These are phyloP conservation scores for Agrenia bidenticulata DNA, from an alignment of 2,888 invertebrate genomes.

Conservation along the genomic window DNA sequence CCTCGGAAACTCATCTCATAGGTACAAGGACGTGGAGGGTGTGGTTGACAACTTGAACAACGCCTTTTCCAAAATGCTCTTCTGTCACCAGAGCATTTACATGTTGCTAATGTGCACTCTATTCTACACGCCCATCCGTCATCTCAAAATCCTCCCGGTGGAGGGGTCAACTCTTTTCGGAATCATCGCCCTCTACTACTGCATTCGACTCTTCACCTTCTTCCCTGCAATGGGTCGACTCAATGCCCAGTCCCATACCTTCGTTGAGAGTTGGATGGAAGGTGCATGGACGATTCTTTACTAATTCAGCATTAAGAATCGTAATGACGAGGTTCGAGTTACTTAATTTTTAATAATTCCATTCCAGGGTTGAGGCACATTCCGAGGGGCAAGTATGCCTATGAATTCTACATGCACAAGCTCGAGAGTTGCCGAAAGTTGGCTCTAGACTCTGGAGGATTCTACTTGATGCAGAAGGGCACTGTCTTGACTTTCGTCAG, in stretches of 20 bases:
- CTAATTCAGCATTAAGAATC: too few relatives aligned
- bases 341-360: constrained; percentile 3
- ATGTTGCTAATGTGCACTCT: constrained; percentile 51
- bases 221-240: constrained; percentile 49
- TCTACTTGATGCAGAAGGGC: constrained; percentile 51
- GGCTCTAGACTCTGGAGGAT: constrained; percentile 49
- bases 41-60: constrained; percentile 50
- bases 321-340: too few relatives aligned
- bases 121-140: constrained; percentile 53
- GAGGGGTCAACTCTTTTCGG: constrained; percentile 43
- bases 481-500: constrained; percentile 50
- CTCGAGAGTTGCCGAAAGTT: constrained; percentile 49
- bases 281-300: too few relatives aligned
- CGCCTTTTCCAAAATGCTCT: constrained; percentile 46
- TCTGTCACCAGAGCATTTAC: constrained; percentile 50
- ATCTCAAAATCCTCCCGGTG: constrained; percentile 40
- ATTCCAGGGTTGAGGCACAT: constrained; percentile 44
- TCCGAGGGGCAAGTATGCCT: constrained; percentile 50
- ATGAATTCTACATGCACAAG: constrained; percentile 52
- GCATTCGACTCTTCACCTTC: constrained; percentile 50
- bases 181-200: constrained; percentile 45
- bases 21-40: constrained; percentile 52
- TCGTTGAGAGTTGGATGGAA: constrained; percentile 51
- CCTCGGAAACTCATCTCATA: neutral
- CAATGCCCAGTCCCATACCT: constrained; percentile 42